Evolutionary conservation across 2,888 invertebrate genomes (phyloP), one percentile per base, ranked within the genome.

Genomic region (Plagodis dolabraria): DNA sequence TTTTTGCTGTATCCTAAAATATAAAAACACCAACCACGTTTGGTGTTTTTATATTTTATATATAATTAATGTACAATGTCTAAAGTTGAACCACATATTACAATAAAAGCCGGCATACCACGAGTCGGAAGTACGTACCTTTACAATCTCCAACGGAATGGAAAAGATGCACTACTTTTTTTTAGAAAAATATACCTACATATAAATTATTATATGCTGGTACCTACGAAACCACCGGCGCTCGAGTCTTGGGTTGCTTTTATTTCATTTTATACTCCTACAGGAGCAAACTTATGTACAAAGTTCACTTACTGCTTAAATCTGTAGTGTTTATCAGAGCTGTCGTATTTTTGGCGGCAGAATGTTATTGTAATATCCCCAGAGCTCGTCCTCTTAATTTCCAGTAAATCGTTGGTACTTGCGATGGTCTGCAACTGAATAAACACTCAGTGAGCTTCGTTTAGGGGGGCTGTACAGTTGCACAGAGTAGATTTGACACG

Each of bases 301-400:
- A 33, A 53, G 38, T 46, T 57, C 34, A 11, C 7, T 1, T 57
- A 50, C 53, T 57, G 49, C 7, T 46, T 36, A 4, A 2, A 1
- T 33, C 9, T 56, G n/a, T 57, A 53, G 5, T 11, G n/a, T 11
- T 11, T 12, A 53, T 22, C 38, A 47, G 22, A 22, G 57, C 46
- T 56, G 64, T 79, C 76, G 79, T 91, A 90, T 91, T 92, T 91
- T 89, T 70, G 85, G 86, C 76, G 67, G 71, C 80, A 76, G 82
- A 78, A 78, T 92, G 89, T 92, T 92, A 86, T 92, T 90, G 75
- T 89, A 90, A 81, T 82, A 87, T 88, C 90, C 87, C 85, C 80
- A 72, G 65, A 82, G 80, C 80, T 46, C 81, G 71, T 85, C 85
- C 90, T 89, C 91, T 91, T 92, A 89, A 91, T 92, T 92, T 92